Conservation (phyloP, 2,113 vertebrate genomes). For the Bungarus multicinctus region DNA sequence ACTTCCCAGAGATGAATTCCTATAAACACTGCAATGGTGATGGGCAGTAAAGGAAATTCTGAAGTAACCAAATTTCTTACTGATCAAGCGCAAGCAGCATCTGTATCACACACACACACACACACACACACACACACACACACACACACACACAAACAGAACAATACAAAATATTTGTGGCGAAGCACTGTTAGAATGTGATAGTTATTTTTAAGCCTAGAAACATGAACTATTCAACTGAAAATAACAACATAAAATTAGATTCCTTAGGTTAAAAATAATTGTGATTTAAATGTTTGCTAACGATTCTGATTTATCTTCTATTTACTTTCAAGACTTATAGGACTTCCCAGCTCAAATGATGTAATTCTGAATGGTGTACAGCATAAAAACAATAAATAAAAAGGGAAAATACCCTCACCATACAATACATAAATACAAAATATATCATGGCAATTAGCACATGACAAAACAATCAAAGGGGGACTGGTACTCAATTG, state of each 20-base stretch:
- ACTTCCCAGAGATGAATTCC: not conserved
- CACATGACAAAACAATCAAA: not conserved
- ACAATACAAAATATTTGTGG: not conserved
- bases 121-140: not conserved
- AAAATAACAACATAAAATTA: slow-evolving; percentile 25
- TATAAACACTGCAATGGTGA: not conserved
- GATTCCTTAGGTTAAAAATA: slow-evolving; percentile 39
- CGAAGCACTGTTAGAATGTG: not conserved
- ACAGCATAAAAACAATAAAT: not conserved
- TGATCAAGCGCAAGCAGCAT: not conserved
- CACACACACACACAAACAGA: fast-evolving
- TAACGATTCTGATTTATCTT: not conserved
- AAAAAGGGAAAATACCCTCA: not conserved
- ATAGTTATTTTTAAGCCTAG: slow-evolving; percentile 18
- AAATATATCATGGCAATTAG: not conserved
- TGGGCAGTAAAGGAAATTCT: not conserved
- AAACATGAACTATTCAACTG: slow-evolving; percentile 44
- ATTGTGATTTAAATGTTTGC: slow-evolving; percentile 12
- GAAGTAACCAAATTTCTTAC: not conserved
- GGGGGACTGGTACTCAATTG: not conserved
- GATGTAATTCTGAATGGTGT: not conserved
- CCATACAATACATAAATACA: not conserved
- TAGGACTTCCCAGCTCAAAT: not conserved
- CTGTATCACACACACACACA: fast-evolving
- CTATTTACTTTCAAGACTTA: not conserved